Conservation (phyloP, 1,140 invertebrate species). For the Telenomus remus region DNA sequence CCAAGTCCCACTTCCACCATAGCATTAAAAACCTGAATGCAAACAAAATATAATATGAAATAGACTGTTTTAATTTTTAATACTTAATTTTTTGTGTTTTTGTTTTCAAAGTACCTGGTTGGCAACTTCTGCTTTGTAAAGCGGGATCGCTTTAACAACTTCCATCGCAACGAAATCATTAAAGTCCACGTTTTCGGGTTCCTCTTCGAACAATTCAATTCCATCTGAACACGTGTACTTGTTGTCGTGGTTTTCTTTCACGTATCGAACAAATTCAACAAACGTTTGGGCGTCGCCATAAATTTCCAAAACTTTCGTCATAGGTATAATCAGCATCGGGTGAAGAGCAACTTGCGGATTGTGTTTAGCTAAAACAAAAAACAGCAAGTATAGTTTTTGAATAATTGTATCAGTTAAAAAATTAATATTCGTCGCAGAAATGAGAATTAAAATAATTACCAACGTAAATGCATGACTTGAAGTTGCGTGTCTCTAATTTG, state of each 20-base stretch:
- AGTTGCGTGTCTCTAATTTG: conserved; percentile 13
- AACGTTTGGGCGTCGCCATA: conserved; percentile 16
- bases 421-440: conserved; percentile 3
- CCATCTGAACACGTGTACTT: conserved; percentile 18
- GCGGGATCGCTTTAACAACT: conserved; percentile 10
- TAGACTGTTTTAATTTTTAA: no score
- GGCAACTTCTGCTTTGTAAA: conserved; percentile 9
- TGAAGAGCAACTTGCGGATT: conserved; percentile 12
- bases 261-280: conserved; percentile 22
- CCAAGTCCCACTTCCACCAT: conserved; percentile 27
- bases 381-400: background rate
- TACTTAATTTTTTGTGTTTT: background rate
- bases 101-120: background rate
- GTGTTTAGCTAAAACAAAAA: conserved; percentile 14
- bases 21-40: conserved; percentile 16
- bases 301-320: conserved; percentile 5
- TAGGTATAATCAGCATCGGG: conserved; percentile 9
- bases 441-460: conserved; percentile 11
- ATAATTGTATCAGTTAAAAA: conserved; percentile 1
- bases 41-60: background rate
- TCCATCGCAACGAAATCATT: conserved; percentile 32
- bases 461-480: conserved; percentile 6
- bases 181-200: conserved; percentile 11
- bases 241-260: conserved; percentile 39
- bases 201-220: conserved; percentile 11